Base-by-base conservation (phyloP, 2,888 invertebrate species). In the Cataglyphis altisquamis region DNA sequence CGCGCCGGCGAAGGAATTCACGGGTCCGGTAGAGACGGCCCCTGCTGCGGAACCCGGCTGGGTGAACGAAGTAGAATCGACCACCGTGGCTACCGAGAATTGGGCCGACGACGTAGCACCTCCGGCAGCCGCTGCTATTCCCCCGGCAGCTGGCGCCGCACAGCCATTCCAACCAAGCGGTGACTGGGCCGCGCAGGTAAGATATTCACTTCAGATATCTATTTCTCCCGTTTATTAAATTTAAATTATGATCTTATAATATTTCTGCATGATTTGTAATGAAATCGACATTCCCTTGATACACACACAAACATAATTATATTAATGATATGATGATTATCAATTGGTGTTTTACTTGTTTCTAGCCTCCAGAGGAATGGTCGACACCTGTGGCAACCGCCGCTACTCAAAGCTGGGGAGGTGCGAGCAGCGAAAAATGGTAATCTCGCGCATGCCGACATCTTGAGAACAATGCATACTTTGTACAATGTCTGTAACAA, bases 321-420 rank as follows among this genome's bases (percentile, higher is more conserved):
- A 72, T 25, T 29, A 63, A 21, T 25, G 5, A 55, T 8, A 60
- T 25, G 8, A 9, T 5, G 6, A 62, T 68, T 55, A 67, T 72
- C 68, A 29, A 41, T 39, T n/a, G 3, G 4, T 60, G 45, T 41
- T 15, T 15, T 10, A 64, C 57, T 21, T 62, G 3, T 52, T 25
- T 25, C 8, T 36, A 90, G 90, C 21, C 91, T 45, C 73, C 90
- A 0, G 90, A 90, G 15, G 96, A 96, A 92, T 96, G 96, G 96
- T 95, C 95, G 0, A 93, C 95, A 6, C 93, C 95, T 10, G 92
- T 95, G 0, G 94, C 96, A 0, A 73, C 94, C 39, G 63, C 91
- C 8, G 48, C 92, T 86, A 87, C 94, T 4, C 96, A 96, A 8
- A 96, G 96, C 66, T 97, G 97, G 97, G 96, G 96, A 87, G 96